Percentiles rank a stretch among this genome's conserved stretches.
These are phyloP conservation scores for Cynocephalus volans DNA, from an alignment of 2,113 vertebrate species.

Conservation along the genomic window DNA sequence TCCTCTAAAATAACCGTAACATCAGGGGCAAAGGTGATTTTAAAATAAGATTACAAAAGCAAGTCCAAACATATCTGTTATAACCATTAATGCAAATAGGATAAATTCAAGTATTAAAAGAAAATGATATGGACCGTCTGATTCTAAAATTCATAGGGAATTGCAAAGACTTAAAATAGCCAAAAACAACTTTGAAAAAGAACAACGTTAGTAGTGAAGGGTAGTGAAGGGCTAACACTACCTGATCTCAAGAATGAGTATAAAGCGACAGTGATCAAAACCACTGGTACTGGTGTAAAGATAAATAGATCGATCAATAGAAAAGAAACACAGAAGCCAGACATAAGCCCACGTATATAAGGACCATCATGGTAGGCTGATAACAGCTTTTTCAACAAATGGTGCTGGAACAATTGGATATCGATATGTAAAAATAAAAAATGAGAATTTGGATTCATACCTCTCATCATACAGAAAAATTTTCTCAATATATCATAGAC, in stretches of 20 bases:
- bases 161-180: conserved; percentile 59
- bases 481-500: conserved; percentile 65
- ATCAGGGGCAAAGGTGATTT: conserved; percentile 46
- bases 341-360: conserved; percentile 22
- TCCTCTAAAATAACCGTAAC: conserved; percentile 67
- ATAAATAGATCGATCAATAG: conserved; percentile 25
- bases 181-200: conserved; percentile 57
- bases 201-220: neutral
- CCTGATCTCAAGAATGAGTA: conserved; percentile 41
- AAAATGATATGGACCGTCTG: conserved; percentile 20
- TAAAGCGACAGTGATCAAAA: conserved; percentile 50
- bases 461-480: conserved; percentile 38
- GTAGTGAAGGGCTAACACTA: neutral
- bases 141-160: conserved; percentile 56
- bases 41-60: conserved; percentile 46
- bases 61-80: conserved; percentile 1
- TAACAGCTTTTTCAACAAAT: conserved; percentile 45
- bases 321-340: conserved; percentile 45
- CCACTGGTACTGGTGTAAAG: neutral
- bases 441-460: conserved; percentile 2
- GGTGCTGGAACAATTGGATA: conserved; percentile 12
- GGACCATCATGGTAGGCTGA: neutral
- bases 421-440: neutral
- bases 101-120: conserved; percentile 47
- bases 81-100: conserved; percentile 49